Evolutionary conservation across 2,888 invertebrate species (phyloP).

Genomic region (Imbricaverruca yamaguchii): DNA sequence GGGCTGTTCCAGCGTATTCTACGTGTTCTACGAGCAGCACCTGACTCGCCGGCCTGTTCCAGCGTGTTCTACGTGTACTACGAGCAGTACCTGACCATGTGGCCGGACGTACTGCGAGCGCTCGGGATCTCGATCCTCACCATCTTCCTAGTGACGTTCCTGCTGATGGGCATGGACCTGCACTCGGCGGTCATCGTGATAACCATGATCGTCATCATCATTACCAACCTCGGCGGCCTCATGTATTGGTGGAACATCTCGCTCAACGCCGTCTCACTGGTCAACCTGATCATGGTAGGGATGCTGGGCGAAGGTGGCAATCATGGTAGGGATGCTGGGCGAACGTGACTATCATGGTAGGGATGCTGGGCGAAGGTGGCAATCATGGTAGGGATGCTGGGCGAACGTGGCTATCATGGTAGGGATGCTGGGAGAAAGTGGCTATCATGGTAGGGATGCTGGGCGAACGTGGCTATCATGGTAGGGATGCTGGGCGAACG

Average conservation of each 20-base stretch:
- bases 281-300: constrained; percentile 51
- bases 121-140: constrained; percentile 82
- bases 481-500: too few species aligned
- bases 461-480: too few species aligned
- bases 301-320: too few species aligned
- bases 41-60: constrained; percentile 36
- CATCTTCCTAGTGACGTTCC: constrained; percentile 84
- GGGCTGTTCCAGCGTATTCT: too few species aligned
- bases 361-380: too few species aligned
- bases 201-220: constrained; percentile 64
- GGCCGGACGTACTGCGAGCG: constrained; percentile 72
- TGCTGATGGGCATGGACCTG: constrained; percentile 82
- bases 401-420: too few species aligned
- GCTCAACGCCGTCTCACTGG: constrained; percentile 51
- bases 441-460: too few species aligned
- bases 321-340: too few species aligned
- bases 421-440: too few species aligned
- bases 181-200: constrained; percentile 66
- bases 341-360: too few species aligned
- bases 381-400: too few species aligned
- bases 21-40: too few species aligned
- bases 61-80: constrained; percentile 89
- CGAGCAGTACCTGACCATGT: constrained; percentile 88
- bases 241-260: constrained; percentile 50
- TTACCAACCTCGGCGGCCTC: constrained; percentile 74